Percentiles rank a stretch among this genome's conserved stretches.
Evolutionary conservation across 2,888 invertebrate species (phyloP).

Genomic region (Watsonalla binaria): DNA sequence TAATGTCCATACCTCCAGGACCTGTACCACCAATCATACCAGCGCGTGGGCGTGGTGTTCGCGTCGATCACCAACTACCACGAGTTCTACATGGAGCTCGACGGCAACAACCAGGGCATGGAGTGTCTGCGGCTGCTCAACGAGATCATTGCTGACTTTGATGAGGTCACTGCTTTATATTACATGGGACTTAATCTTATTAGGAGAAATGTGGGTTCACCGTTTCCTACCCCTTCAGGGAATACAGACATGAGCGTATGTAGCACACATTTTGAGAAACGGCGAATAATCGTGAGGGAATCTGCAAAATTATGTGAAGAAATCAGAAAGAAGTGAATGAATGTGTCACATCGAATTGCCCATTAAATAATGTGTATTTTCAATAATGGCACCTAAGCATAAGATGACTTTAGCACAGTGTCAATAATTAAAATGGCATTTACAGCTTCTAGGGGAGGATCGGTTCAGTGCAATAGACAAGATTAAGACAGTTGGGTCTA

Average conservation of each 20-base stretch:
- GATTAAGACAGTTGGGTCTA: slow-evolving; percentile 95
- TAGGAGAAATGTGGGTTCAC: not conserved
- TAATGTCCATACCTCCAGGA: slow-evolving; percentile 70
- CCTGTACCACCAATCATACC: slow-evolving; percentile 95
- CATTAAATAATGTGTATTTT: too few relatives aligned
- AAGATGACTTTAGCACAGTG: too few relatives aligned
- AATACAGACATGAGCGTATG: too few relatives aligned
- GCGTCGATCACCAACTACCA: slow-evolving; percentile 96
- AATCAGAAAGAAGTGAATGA: too few relatives aligned
- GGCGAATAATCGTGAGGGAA: too few relatives aligned
- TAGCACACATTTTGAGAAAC: too few relatives aligned
- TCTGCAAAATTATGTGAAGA: too few relatives aligned
- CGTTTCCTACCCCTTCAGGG: not conserved
- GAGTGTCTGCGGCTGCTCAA: slow-evolving; percentile 93
- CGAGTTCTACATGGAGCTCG: slow-evolving; percentile 95
- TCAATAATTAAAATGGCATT: slow-evolving; percentile 7
- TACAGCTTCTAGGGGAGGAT: slow-evolving; percentile 88
- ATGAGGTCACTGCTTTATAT: slow-evolving; percentile 81
- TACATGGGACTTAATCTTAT: not conserved
- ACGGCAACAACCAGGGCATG: slow-evolving; percentile 94
- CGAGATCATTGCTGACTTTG: slow-evolving; percentile 96
- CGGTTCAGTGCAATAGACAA: slow-evolving; percentile 93
- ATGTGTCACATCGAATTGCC: too few relatives aligned
- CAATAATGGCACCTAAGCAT: too few relatives aligned
- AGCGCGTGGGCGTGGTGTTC: slow-evolving; percentile 93